Evolutionary conservation across 2,113 vertebrate genomes (phyloP).

Genomic region (Gracilinanus agilis): DNA sequence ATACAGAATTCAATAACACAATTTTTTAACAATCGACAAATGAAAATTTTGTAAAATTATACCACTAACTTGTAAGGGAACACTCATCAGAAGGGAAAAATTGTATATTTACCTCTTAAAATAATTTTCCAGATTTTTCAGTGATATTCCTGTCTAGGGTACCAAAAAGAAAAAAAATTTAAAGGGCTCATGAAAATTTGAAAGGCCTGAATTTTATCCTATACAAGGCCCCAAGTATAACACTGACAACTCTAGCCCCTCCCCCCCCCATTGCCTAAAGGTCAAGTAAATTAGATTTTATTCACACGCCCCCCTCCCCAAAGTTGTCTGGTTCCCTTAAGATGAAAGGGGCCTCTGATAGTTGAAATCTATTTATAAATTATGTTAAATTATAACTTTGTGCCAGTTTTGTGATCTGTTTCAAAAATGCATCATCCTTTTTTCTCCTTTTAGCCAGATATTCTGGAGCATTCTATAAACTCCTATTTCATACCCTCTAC

Average conservation of each 20-base stretch:
- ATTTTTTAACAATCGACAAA: not conserved
- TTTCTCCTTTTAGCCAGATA: no score
- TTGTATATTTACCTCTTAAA: not conserved
- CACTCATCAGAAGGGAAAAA: not conserved
- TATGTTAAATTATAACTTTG: no score
- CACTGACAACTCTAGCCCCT: not conserved
- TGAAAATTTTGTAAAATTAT: not conserved
- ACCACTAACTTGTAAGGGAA: not conserved
- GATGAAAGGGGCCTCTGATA: not conserved
- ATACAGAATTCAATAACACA: not conserved
- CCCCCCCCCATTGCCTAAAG: not conserved
- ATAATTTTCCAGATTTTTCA: not conserved
- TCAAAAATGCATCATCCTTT: no score
- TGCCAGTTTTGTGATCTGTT: no score
- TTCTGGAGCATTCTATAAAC: not conserved
- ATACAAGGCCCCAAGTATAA: not conserved
- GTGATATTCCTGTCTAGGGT: not conserved
- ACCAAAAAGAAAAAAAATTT: not conserved
- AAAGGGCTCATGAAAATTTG: not conserved
- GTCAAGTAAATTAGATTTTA: not conserved
- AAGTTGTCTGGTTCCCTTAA: not conserved
- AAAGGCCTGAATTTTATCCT: not conserved
- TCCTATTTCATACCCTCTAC: not conserved
- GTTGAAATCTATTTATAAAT: no score
- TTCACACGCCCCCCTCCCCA: no score